Evolutionary conservation across 2,888 invertebrate species (phyloP), one percentile per base, ranked within the genome.

Genomic region (Halocaridina rubra): DNA sequence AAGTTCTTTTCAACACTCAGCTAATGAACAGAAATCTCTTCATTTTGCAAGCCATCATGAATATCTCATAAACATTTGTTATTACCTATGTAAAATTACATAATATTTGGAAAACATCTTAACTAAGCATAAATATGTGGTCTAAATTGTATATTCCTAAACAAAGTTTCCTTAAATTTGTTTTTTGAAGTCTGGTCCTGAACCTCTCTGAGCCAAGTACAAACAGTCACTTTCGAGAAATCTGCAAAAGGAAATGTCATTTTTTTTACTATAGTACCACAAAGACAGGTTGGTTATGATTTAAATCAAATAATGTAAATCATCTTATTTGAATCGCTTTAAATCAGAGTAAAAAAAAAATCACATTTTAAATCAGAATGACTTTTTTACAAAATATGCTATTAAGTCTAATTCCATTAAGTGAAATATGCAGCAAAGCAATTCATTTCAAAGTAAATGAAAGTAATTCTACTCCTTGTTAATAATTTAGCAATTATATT

Each of bases 191-290:
- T 74, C 80, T 19, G 72, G 74, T 22, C 80, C 64, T 27, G 80
- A 74, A 19, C 61, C 19, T 46, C 53, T 74, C 53, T 81, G 80
- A 19, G 74, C 29, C 61, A 81, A 13, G 59, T 81, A 81, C 27
- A 81, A 46, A 30, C 80, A 81, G 30, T 81, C 80, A 64, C 29
- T 81, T 46, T 81, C 74, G 27, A 81, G 39, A 64, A 81, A 81
- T 29, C 80, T 81, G 72, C 39, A 72, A 74, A 13, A 39, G 8
- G 4, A 32, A 32, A n/a, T n/a, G 22, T 33, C 10, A 19, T 74
- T 74, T 39, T 61, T 74, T 8, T 30, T 61, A 24, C 32, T 7
- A 19, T n/a, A 1, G 32, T 0, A 19, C 1, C 32, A 32, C 72
- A 32, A n/a, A 27, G 0, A 22, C 22, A 72, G 13, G 10, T 27